Base-by-base conservation (phyloP, 2,888 invertebrate species). In the Pollenia amentaria region DNA sequence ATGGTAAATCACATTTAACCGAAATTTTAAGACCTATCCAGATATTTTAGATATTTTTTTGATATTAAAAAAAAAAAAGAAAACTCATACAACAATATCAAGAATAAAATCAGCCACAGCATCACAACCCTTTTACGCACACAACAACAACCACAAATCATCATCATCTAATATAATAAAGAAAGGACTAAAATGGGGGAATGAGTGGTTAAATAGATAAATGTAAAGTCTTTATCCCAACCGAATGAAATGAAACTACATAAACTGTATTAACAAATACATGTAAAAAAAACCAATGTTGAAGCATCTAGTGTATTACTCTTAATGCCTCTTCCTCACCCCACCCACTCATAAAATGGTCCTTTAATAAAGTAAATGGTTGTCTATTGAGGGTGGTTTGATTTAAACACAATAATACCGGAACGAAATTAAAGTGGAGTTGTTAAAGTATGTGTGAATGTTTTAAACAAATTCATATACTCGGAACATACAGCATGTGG, bases 201-300 rank as follows among this genome's bases (percentile, higher is more conserved):
- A 46, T 9, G 14, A 55, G 70, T 76, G 55, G 53, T 51, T 65
- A 73, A 80, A 85, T 51, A 73, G 82, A 85, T 85, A 82, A 81
- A 82, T 84, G 44, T 73, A 29, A 64, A 72, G 16, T 72, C 70
- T 81, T 77, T 77, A 87, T 84, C 46, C 40, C 84, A 87, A 75
- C 72, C 76, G 77, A 76, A 87, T 77, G 84, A 81, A 81, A 73
- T 73, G 76, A 79, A 84, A 84, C 87, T 89, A 88, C 88, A 76
- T 55, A 55, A 85, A 81, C 62, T 65, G 85, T 55, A 72, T 79
- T 76, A 64, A 85, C 29, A 73, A 40, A 38, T 16, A 16, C 8
- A 51, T 9, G 51, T 62, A 65, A 12, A n/a, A 21, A 18, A 38
- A 8, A 53, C 44, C 7, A 80, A 38, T 11, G 60, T 29, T 29